Percentiles rank a stretch among this genome's conserved stretches.
These are phyloP conservation scores for Tetrao urogallus DNA, from an alignment of 2,113 vertebrate genomes.

Conservation along the genomic window DNA sequence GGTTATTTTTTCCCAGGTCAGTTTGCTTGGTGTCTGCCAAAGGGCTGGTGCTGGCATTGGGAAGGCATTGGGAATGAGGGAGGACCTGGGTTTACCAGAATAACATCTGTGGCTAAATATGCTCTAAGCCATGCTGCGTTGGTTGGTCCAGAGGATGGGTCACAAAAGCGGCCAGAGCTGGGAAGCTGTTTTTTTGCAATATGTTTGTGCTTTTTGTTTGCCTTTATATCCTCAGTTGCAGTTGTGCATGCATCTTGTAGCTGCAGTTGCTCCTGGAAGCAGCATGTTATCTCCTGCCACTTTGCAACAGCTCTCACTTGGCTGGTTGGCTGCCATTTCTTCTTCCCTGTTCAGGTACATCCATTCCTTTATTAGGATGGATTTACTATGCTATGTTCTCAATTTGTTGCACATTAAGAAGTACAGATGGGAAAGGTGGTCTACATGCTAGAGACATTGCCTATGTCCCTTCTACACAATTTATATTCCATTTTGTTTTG, in stretches of 20 bases:
- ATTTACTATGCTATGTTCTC: not conserved
- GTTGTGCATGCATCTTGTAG: not conserved
- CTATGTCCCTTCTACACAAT: not conserved
- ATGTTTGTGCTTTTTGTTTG: not conserved
- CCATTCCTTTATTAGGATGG: not conserved
- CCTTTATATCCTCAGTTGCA: not conserved
- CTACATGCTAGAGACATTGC: not conserved
- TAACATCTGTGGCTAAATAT: not conserved
- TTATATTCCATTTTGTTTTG: not conserved
- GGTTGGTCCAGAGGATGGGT: accelerated
- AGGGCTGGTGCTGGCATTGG: not conserved
- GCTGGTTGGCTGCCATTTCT: not conserved
- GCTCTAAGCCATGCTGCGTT: not conserved
- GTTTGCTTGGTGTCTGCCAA: not conserved
- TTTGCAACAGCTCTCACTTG: not conserved
- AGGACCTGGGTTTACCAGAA: not conserved
- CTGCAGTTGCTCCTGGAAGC: constrained; percentile 10
- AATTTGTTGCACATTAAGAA: not conserved
- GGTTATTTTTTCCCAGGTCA: not conserved
- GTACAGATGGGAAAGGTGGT: not conserved
- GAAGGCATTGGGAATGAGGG: not conserved
- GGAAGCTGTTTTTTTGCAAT: not conserved
- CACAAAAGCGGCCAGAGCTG: not conserved
- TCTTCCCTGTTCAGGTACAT: not conserved
- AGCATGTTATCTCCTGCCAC: not conserved